Evolutionary conservation across 2,888 invertebrate genomes (phyloP), one percentile per base, ranked within the genome.

Genomic region (Pseudanteris insignis): DNA sequence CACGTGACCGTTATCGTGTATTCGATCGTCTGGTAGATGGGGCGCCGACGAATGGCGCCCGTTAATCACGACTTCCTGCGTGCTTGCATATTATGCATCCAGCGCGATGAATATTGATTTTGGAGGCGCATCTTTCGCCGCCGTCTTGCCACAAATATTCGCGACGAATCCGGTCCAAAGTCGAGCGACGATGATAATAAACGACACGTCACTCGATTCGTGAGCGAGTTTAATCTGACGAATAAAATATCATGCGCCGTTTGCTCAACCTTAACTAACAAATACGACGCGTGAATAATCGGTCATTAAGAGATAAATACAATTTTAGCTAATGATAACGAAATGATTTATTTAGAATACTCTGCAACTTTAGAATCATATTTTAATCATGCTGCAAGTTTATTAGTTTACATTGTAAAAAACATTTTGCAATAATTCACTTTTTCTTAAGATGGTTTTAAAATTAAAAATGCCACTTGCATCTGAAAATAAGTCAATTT

Each of bases 61-160:
- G 58, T 59, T 58, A 63, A 63, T 63, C 58, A 63, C 58, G 54
- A 63, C 54, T 63, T 63, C 63, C 63, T 59, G 48, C 63, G 43
- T 15, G 43, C 24, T n/a, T 51, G 50, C 44, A 40, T 26, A 51
- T 63, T 59, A 59, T 61, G 54, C 54, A 48, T 48, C 58, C 28
- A 48, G 28, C 29, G 54, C 40, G 36, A 58, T 63, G 63, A 63
- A 58, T 63, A 59, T 59, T 63, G 63, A 59, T 59, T 59, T 54
- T 34, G 29, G 33, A 28, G 50, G 30, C 32, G 21, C 50, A 59
- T 59, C 43, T 54, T 54, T 54, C 9, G 55, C n/a, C n/a, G n/a
- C 48, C 28, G 50, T 50, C 25, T 46, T 33, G 44, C 47, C 54
- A 54, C 10, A 34, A 60, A 38, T 51, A 51, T 59, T 60, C 36